Base-by-base conservation (phyloP, 2,797 vertebrate genomes). In the Nyctibius grandis region DNA sequence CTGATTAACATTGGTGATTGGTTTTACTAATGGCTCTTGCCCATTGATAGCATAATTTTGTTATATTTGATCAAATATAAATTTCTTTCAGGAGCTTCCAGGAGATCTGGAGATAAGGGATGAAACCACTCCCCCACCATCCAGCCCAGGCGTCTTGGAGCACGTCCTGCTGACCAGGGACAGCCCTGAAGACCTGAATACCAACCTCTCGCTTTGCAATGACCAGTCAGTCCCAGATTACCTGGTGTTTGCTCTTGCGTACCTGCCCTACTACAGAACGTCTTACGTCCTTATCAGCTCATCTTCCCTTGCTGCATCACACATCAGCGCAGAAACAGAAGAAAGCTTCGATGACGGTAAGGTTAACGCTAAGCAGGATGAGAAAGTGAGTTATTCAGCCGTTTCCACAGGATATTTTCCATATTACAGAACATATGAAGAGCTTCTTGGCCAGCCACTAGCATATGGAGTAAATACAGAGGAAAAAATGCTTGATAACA, bases 201-300 rank as follows among this genome's bases (percentile, higher is more conserved):
- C 36, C 25, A 63, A 56, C 8, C 59, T 63, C 19, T 19, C 20
- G 4, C 65, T 72, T 26, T 76, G 70, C 61, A 67, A 12, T 10
- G 61, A 93, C 40, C 75, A 34, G 47, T 23, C 79, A 10, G 22
- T 16, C 77, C 45, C 64, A n/a, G 85, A 63, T 6, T 19, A 47
- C 38, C 38, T 5, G 1, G 15, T 4, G 33, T 11, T 53, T 33
- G 28, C 26, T 59, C 40, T 53, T 13, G 73, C 26, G 4, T 94
- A 79, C 53, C 60, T 93, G 79, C 95, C 97, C 51, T 97, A 87
- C 96, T 97, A 96, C 72, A 89, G 96, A 75, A 97, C 92, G 5
- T 15, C 67, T 1, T 64, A 74, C 3, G 5, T 74, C 76, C 73
- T 80, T 34, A 44, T 18, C 19, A 34, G 54, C 53, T 63, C 63